A percentile compares a stretch with the other conserved stretches of the same genome.
Evolutionary conservation across 2,888 invertebrate species (phyloP).

Genomic region (Allolobophora icterica): DNA sequence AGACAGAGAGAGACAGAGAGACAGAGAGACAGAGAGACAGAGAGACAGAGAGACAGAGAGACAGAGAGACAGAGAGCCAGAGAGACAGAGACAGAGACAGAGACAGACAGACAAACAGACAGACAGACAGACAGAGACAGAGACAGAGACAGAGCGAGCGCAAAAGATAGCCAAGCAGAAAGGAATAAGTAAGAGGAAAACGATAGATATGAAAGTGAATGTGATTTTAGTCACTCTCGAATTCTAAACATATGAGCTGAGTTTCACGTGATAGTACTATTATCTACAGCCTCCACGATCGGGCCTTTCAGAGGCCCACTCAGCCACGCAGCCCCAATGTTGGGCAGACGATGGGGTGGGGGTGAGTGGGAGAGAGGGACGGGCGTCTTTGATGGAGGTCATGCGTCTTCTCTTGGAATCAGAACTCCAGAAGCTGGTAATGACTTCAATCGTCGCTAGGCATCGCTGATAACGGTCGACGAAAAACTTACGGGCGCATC

Average conservation of each 20-base stretch:
- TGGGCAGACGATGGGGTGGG: not conserved
- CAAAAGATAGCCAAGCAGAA: not conserved
- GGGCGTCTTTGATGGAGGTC: not conserved
- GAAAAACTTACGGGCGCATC: not conserved
- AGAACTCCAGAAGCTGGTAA: not conserved
- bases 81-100: not conserved
- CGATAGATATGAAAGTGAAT: too few relatives aligned
- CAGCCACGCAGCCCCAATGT: too few relatives aligned
- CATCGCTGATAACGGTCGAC: not conserved
- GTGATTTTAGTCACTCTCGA: too few relatives aligned
- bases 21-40: not conserved
- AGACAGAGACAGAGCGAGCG: not conserved
- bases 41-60: not conserved
- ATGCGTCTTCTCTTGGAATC: not conserved
- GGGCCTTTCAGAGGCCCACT: too few relatives aligned
- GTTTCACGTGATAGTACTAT: too few relatives aligned
- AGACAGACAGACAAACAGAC: too few relatives aligned
- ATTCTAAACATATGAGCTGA: too few relatives aligned
- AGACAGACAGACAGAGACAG: not conserved
- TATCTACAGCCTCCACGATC: too few relatives aligned
- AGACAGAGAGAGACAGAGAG: not conserved
- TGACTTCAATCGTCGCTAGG: slow-evolving; percentile 17
- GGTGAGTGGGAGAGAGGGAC: not conserved
- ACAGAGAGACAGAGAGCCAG: not conserved
- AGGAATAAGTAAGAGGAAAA: not conserved